A percentile compares a stretch with the other conserved stretches of the same genome.
Conservation (phyloP, 2,113 vertebrate species). For the Miniopterus natalensis region DNA sequence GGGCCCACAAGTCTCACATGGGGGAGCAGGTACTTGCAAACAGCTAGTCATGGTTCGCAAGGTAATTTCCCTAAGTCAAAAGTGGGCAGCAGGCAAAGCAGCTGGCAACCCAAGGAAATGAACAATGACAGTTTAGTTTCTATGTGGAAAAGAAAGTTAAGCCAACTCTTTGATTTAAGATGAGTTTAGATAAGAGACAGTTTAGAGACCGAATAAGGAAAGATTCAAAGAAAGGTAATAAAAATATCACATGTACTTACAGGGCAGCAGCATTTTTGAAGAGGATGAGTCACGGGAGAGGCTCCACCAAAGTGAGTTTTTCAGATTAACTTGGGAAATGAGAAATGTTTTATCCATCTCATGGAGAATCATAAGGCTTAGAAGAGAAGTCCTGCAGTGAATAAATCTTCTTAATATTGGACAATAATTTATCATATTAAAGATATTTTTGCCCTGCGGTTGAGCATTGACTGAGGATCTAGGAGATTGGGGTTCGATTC, state of each 20-base stretch:
- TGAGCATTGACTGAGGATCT: too few relatives aligned
- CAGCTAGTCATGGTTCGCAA: background rate
- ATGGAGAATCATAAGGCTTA: background rate
- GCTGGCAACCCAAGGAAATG: constrained; percentile 41
- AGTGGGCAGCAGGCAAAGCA: background rate
- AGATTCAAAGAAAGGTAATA: constrained; percentile 49
- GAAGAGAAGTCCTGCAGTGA: background rate
- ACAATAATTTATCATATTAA: background rate
- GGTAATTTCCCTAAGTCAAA: background rate
- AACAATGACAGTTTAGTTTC: background rate
- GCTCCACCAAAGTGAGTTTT: constrained; percentile 33
- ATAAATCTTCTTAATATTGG: constrained; percentile 23
- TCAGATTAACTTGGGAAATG: constrained; percentile 7
- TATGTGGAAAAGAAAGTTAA: background rate
- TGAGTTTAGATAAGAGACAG: background rate
- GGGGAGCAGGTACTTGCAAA: background rate
- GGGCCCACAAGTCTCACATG: background rate
- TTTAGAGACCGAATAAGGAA: constrained; percentile 25
- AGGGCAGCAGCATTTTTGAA: background rate
- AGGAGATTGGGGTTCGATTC: too few relatives aligned
- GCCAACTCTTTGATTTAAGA: background rate
- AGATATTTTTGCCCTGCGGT: background rate
- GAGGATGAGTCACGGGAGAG: background rate
- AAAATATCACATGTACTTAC: background rate
- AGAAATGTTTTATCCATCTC: background rate